These are phyloP conservation scores for Limnephilus marmoratus DNA, from an alignment of 2,888 invertebrate species.

Conservation along the genomic window DNA sequence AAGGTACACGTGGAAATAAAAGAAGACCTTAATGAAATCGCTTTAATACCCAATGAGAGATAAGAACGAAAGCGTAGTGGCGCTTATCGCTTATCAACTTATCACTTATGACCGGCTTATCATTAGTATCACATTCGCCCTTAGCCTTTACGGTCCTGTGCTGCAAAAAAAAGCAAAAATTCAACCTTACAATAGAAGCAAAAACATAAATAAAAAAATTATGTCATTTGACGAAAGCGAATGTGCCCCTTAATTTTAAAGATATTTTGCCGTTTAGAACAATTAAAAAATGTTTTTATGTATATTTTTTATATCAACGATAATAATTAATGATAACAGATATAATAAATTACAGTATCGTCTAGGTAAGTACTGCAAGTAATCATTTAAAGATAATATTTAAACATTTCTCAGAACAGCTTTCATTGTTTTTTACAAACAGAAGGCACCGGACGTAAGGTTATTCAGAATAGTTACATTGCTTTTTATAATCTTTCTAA, in stretches of 20 bases:
- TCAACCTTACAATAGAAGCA: background rate
- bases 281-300: background rate
- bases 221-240: background rate
- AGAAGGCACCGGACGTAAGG: background rate
- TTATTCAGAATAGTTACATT: background rate
- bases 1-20: constrained; percentile 5
- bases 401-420: background rate
- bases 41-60: background rate
- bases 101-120: background rate
- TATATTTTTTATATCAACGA: background rate
- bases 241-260: background rate
- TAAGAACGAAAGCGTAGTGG: constrained; percentile 10
- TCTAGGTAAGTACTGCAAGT: background rate
- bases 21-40: constrained; percentile 6
- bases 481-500: no score
- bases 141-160: background rate
- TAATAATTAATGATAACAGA: background rate
- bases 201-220: background rate
- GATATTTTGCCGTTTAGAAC: background rate
- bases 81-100: constrained; percentile 16
- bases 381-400: background rate
- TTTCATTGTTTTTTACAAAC: background rate
- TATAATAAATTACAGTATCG: background rate
- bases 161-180: background rate
- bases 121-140: background rate